Evolutionary conservation across 2,888 invertebrate species (phyloP).

Genomic region (Hylaea fasciaria): DNA sequence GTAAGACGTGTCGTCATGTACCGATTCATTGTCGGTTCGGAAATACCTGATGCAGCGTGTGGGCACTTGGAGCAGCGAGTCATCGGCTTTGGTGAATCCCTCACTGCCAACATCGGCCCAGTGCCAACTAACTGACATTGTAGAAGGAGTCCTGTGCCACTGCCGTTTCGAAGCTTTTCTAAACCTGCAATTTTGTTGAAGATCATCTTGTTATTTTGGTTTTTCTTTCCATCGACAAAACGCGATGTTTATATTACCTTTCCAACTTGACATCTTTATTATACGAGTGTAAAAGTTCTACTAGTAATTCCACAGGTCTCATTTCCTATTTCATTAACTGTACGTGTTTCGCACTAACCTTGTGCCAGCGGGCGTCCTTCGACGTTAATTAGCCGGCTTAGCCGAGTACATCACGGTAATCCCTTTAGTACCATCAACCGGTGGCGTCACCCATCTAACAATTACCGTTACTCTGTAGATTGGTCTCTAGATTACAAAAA

Average conservation of each 20-base stretch:
- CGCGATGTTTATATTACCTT: no score
- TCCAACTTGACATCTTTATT: no score
- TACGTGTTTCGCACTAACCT: constrained; percentile 1
- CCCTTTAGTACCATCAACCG: constrained; percentile 26
- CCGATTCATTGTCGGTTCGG: constrained; percentile 31
- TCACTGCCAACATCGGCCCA: neutral
- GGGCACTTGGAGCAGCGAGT: neutral
- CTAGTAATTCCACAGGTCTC: no score
- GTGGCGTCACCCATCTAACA: constrained; percentile 25
- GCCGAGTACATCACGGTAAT: constrained; percentile 34
- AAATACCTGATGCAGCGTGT: constrained; percentile 17
- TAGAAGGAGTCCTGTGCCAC: neutral
- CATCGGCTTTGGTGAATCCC: neutral
- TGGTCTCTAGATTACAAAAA: neutral
- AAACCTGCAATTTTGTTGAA: no score
- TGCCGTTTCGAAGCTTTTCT: neutral
- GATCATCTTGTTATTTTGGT: no score
- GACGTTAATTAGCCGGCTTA: constrained; percentile 38
- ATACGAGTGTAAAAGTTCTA: no score
- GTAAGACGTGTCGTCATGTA: constrained; percentile 14
- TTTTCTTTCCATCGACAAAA: no score
- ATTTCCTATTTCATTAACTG: neutral
- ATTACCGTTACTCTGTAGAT: neutral
- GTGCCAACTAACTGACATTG: neutral
- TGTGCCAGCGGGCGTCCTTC: constrained; percentile 31